A percentile compares a stretch with the other conserved stretches of the same genome.
Evolutionary conservation across 2,797 vertebrate species (phyloP).

Genomic region (Cetoscarus ocellatus): DNA sequence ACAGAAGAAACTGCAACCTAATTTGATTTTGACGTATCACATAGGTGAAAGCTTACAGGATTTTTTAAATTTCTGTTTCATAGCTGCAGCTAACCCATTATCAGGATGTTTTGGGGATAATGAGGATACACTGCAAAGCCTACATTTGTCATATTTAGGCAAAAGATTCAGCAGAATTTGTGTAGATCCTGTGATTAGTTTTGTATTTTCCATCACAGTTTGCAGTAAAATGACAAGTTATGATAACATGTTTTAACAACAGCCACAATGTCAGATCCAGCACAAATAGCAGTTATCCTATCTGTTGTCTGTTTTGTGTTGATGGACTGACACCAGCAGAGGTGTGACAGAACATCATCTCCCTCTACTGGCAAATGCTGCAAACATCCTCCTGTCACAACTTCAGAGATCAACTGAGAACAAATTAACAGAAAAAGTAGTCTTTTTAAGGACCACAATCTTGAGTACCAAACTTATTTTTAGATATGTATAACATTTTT

Average conservation of each 20-base stretch:
- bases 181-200: neutral
- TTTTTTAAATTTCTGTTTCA: neutral
- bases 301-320: slow-evolving; percentile 31
- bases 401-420: neutral
- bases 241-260: neutral
- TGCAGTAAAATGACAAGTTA: neutral
- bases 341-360: slow-evolving; percentile 51
- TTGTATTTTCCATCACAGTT: neutral
- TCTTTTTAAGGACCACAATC: too few relatives aligned
- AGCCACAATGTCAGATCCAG: neutral
- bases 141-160: neutral
- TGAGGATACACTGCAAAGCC: neutral
- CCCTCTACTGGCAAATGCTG: slow-evolving; percentile 73
- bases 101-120: neutral
- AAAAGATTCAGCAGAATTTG: neutral
- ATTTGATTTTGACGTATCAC: too few relatives aligned
- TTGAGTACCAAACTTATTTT: too few relatives aligned
- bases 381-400: slow-evolving; percentile 19
- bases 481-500: too few relatives aligned
- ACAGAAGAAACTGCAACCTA: too few relatives aligned
- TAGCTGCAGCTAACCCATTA: neutral
- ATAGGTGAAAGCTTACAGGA: neutral
- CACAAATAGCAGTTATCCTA: neutral
- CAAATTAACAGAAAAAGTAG: too few relatives aligned
- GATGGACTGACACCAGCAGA: slow-evolving; percentile 19